phyloP scores from a whole-genome alignment of 2,888 invertebrate genomes.

The Neoitamus cyanurus region DNA sequence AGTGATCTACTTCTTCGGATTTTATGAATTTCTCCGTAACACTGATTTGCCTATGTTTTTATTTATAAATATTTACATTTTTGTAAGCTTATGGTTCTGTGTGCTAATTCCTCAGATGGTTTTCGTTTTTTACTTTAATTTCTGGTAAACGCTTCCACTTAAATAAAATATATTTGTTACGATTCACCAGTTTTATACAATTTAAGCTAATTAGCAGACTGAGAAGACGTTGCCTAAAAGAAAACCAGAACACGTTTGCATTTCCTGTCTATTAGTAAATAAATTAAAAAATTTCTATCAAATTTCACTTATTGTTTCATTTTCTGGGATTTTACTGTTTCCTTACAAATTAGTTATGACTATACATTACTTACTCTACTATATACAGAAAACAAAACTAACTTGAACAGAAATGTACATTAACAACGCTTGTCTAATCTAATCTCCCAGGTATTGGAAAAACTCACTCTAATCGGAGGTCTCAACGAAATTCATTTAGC shows the following conservation, averaged over 20 bases:
- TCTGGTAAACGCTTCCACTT: constrained; percentile 21
- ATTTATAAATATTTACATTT: constrained; percentile 30
- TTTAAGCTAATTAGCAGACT: not conserved
- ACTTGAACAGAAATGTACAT: constrained; percentile 42
- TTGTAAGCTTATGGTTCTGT: not conserved
- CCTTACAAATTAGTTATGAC: constrained; percentile 42
- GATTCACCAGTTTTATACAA: constrained; percentile 6
- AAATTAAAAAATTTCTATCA: constrained; percentile 32
- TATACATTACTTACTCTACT: constrained; percentile 46
- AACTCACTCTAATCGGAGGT: not conserved
- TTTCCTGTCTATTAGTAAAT: constrained; percentile 18
- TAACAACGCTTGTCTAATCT: constrained; percentile 37
- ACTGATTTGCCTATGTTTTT: constrained; percentile 29
- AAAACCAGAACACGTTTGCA: not conserved
- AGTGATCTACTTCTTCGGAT: not conserved
- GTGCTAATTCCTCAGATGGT: not conserved
- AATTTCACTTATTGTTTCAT: constrained; percentile 41
- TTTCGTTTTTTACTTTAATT: not conserved
- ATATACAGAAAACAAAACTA: constrained; percentile 48
- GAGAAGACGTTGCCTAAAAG: not conserved
- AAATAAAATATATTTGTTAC: constrained; percentile 31
- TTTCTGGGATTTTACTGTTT: constrained; percentile 12
- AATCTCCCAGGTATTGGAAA: constrained; percentile 23
- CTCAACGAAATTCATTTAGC: constrained; percentile 17
- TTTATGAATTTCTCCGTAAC: constrained; percentile 2